Percentiles rank a stretch among this genome's conserved stretches.
Conservation (phyloP, 2,888 invertebrate species). For the Carterocephalus palaemon region DNA sequence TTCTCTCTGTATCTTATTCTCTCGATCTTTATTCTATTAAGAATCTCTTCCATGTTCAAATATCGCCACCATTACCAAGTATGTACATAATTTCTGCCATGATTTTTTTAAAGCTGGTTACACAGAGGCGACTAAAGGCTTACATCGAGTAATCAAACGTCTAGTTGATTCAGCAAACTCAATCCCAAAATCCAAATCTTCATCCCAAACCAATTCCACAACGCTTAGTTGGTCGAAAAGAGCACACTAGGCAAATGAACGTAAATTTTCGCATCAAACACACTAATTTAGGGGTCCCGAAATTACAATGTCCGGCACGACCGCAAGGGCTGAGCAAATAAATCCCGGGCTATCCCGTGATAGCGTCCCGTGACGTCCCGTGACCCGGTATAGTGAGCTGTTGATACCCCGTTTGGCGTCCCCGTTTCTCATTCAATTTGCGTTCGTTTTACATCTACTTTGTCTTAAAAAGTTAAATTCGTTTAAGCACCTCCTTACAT, state of each 20-base stretch:
- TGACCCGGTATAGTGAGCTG: constrained; percentile 21
- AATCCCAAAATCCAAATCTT: too few species aligned
- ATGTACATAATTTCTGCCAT: too few species aligned
- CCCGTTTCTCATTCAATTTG: constrained; percentile 20
- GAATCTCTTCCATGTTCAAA: too few species aligned
- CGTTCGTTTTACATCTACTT: constrained; percentile 4
- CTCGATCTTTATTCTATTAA: too few species aligned
- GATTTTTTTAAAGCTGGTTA: too few species aligned
- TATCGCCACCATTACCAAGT: too few species aligned
- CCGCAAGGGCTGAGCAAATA: constrained; percentile 26
- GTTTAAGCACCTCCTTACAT: too few species aligned
- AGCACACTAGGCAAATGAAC: constrained; percentile 23
- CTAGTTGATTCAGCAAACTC: too few species aligned
- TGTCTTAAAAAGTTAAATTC: too few species aligned
- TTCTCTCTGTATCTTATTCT: too few species aligned
- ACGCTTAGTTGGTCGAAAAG: constrained; percentile 21
- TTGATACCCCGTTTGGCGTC: constrained; percentile 21
- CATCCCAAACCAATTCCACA: constrained; percentile 17
- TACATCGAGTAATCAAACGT: too few species aligned
- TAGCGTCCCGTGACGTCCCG: constrained; percentile 14
- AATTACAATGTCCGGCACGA: constrained; percentile 23
- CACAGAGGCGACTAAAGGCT: too few species aligned
- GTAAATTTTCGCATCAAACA: constrained; percentile 23
- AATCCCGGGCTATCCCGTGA: constrained; percentile 24
- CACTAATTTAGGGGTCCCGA: constrained; percentile 21